Evolutionary conservation across 2,888 invertebrate genomes (phyloP).

Genomic region (Maniola hyperantus): DNA sequence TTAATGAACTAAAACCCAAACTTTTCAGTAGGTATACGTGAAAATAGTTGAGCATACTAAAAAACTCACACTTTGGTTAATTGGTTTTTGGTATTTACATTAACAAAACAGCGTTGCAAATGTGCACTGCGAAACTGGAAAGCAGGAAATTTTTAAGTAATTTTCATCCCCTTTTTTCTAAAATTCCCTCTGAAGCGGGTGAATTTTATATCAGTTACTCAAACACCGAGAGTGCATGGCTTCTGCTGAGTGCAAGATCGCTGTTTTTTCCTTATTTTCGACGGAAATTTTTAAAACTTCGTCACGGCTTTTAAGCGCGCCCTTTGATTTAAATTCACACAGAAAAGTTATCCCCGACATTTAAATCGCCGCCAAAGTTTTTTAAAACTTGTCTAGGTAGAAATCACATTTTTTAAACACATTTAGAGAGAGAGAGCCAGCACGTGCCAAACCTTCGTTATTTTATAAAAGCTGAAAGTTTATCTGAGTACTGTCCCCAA

Average conservation of each 20-base stretch:
- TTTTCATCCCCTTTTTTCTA: slow-evolving; percentile 33
- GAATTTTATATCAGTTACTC: slow-evolving; percentile 44
- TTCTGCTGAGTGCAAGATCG: slow-evolving; percentile 38
- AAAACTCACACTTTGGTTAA: slow-evolving; percentile 3
- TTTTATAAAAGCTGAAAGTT: too few relatives aligned
- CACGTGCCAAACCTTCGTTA: too few relatives aligned
- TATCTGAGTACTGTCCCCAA: too few relatives aligned
- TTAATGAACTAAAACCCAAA: not conserved
- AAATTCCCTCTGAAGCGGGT: slow-evolving; percentile 35
- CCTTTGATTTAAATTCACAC: slow-evolving; percentile 35
- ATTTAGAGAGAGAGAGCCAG: too few relatives aligned
- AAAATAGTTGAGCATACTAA: not conserved
- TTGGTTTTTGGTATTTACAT: slow-evolving; percentile 7
- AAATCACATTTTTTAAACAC: too few relatives aligned
- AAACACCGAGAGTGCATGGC: slow-evolving; percentile 41
- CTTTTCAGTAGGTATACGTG: not conserved
- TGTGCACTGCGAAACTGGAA: slow-evolving; percentile 15
- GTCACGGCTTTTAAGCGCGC: slow-evolving; percentile 33
- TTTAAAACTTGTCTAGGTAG: slow-evolving; percentile 10
- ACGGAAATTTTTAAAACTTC: slow-evolving; percentile 35
- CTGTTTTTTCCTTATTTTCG: slow-evolving; percentile 34
- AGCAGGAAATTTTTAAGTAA: slow-evolving; percentile 35
- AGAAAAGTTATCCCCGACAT: slow-evolving; percentile 10
- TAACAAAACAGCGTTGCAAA: slow-evolving; percentile 19
- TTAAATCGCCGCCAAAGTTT: slow-evolving; percentile 18